phyloP scores from a whole-genome alignment of 2,797 vertebrate species.

The Thunnus albacares region DNA sequence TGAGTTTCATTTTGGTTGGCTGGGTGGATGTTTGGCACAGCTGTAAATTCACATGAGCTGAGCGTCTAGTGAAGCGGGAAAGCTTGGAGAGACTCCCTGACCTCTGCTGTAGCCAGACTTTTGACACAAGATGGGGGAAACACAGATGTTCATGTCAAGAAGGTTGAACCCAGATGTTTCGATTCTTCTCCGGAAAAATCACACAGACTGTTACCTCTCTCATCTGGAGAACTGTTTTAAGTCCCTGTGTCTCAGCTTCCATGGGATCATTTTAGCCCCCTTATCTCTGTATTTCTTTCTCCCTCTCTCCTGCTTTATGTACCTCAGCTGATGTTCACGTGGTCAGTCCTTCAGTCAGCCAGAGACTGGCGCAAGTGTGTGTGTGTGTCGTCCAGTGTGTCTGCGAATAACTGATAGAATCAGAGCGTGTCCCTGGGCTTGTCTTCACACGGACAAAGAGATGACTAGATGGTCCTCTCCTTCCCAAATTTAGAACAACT shows the following conservation, averaged over 20 bases:
- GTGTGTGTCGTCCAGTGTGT: conserved; percentile 21
- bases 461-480: conserved; percentile 40
- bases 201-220: not conserved
- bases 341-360: conserved; percentile 33
- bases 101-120: conserved; percentile 7
- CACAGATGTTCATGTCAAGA: not conserved
- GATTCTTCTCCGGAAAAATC: too few species aligned
- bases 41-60: conserved; percentile 31
- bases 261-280: not conserved
- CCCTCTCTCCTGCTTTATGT: not conserved
- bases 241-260: not conserved
- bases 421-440: conserved; percentile 59
- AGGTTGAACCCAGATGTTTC: not conserved
- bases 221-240: not conserved
- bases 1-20: conserved; percentile 25
- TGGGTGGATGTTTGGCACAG: conserved; percentile 34
- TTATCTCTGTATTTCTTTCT: conserved; percentile 5
- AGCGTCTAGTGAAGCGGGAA: conserved; percentile 31
- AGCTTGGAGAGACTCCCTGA: not conserved
- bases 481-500: conserved; percentile 68
- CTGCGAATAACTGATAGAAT: conserved; percentile 59
- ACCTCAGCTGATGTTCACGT: conserved; percentile 15
- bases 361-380: conserved; percentile 10
- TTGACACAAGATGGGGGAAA: not conserved
- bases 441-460: conserved; percentile 47